Conservation (phyloP, 2,113 vertebrate species). For the Cettia cetti region DNA sequence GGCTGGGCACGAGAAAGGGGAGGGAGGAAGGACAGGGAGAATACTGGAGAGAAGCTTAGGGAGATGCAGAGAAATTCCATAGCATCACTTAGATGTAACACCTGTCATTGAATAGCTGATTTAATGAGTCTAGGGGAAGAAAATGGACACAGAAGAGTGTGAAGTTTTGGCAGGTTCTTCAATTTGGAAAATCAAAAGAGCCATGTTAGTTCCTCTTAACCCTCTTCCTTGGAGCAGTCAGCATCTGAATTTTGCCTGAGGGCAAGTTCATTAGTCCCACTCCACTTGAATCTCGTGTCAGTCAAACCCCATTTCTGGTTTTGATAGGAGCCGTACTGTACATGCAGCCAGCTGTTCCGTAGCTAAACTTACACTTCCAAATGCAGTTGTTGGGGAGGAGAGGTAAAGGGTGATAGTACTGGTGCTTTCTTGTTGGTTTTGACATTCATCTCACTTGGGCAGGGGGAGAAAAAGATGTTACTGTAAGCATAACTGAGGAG, state of each 20-base stretch:
- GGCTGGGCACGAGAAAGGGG: slow-evolving; percentile 58
- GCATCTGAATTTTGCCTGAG: slow-evolving; percentile 4
- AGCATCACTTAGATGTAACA: neutral
- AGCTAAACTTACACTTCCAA: neutral
- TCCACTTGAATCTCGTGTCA: fast-evolving
- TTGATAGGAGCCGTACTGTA: neutral
- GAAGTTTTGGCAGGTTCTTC: neutral
- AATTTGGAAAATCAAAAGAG: neutral
- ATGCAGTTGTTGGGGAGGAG: neutral
- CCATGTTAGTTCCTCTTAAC: neutral
- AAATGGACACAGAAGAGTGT: neutral
- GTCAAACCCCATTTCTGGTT: neutral
- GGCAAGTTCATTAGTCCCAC: neutral
- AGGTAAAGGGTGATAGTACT: neutral
- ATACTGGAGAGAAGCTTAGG: neutral
- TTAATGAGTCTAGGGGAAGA: neutral
- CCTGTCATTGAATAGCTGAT: neutral
- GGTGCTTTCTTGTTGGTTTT: neutral
- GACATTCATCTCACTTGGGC: neutral
- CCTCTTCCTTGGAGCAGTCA: neutral
- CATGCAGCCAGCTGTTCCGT: neutral
- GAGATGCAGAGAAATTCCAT: neutral
- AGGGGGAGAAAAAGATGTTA: neutral
- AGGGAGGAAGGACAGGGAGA: slow-evolving; percentile 33
- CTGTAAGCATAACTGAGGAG: neutral